Conservation (phyloP, 2,113 vertebrate genomes). For the Arvicanthis niloticus region DNA sequence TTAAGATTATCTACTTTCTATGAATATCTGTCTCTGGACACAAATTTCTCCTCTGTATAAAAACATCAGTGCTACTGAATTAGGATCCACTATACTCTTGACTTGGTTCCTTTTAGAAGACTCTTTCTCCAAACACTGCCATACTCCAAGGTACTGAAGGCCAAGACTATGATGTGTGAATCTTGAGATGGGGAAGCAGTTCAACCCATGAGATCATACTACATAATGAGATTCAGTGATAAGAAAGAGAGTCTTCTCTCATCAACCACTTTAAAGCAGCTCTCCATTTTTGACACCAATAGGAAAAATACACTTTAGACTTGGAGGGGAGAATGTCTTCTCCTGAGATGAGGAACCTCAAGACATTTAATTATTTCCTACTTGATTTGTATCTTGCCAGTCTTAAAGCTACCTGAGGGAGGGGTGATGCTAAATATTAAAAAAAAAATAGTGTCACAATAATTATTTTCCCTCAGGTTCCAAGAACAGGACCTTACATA, state of each 20-base stretch:
- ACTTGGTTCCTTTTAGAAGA: background rate
- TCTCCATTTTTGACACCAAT: conserved; percentile 16
- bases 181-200: background rate
- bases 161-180: background rate
- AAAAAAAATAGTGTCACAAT: background rate
- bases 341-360: background rate
- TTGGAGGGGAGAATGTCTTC: background rate
- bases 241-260: background rate
- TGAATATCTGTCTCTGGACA: background rate
- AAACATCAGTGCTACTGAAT: background rate
- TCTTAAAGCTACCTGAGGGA: background rate
- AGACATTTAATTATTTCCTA: background rate
- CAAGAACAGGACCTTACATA: background rate
- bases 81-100: background rate
- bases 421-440: background rate
- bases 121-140: background rate
- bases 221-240: background rate
- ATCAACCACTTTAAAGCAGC: background rate
- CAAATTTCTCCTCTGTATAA: background rate
- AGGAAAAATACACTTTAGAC: background rate
- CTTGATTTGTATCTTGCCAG: background rate
- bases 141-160: background rate
- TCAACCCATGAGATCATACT: background rate
- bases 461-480: background rate
- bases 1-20: background rate